A percentile compares a stretch with the other conserved stretches of the same genome.
These are phyloP conservation scores for Diacarnus erythraeanus DNA, from an alignment of 37 sponge, comb jelly and placozoan species.

Conservation along the genomic window DNA sequence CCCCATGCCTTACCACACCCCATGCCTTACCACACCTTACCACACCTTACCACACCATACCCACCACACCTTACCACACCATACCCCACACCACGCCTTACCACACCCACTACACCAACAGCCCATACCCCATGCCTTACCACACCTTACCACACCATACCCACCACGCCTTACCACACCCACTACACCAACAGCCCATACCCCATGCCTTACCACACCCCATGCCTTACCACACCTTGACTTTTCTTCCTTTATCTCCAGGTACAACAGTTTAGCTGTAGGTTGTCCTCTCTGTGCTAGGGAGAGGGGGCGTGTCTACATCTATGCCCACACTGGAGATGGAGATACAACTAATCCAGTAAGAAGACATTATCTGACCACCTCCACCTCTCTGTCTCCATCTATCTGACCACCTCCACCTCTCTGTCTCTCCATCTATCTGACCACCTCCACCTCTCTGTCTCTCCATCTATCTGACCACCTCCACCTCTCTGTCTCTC, in stretches of 20 bases:
- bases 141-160: neutral
- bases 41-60: no score
- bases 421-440: no score
- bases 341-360: neutral
- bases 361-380: neutral
- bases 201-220: neutral
- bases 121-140: neutral
- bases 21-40: neutral
- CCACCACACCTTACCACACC: no score
- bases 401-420: no score
- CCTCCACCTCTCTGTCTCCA: no score
- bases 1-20: no score
- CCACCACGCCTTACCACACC: neutral
- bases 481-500: no score
- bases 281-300: slow-evolving; percentile 74
- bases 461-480: no score
- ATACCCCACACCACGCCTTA: no score
- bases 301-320: slow-evolving; percentile 59
- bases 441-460: no score
- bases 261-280: slow-evolving; percentile 65
- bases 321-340: slow-evolving; percentile 39
- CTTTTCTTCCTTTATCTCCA: neutral
- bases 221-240: neutral
- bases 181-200: neutral
- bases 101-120: no score